phyloP scores from a whole-genome alignment of 2,888 invertebrate species.

The Gymnoscelis rufifasciata region DNA sequence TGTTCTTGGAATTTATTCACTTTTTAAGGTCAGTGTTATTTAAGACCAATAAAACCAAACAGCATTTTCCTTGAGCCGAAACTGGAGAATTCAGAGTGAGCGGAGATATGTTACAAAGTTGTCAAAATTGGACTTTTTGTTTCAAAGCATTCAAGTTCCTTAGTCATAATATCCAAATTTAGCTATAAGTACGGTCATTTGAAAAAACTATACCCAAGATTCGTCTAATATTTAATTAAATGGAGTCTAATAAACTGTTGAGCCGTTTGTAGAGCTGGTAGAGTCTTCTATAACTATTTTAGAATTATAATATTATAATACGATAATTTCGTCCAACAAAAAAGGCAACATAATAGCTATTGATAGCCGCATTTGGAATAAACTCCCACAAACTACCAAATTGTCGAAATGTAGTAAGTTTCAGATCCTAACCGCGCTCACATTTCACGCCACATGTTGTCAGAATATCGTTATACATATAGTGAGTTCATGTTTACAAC shows the following conservation, averaged over 20 bases:
- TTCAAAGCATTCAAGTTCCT: too few relatives aligned
- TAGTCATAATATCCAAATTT: too few relatives aligned
- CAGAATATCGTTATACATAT: constrained; percentile 13
- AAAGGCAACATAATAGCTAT: background rate
- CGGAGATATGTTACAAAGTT: background rate
- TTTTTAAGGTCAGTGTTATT: constrained; percentile 22
- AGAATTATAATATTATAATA: too few relatives aligned
- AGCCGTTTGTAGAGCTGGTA: too few relatives aligned
- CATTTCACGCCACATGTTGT: constrained; percentile 14
- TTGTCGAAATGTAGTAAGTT: background rate
- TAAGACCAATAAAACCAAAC: constrained; percentile 13
- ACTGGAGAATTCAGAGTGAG: constrained; percentile 6
- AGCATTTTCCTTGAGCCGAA: constrained; percentile 13
- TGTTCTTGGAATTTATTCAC: constrained; percentile 21
- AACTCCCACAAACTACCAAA: too few relatives aligned
- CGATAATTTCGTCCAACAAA: background rate
- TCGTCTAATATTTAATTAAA: too few relatives aligned
- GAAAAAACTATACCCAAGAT: too few relatives aligned
- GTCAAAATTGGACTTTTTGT: too few relatives aligned
- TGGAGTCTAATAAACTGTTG: too few relatives aligned
- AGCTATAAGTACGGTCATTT: too few relatives aligned
- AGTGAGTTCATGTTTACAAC: constrained; percentile 31
- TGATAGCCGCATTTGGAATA: too few relatives aligned
- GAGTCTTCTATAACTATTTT: too few relatives aligned
- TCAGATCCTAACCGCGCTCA: constrained; percentile 6